Evolutionary conservation across 2,888 invertebrate genomes (phyloP), one percentile per base, ranked within the genome.

Genomic region (Stramonita haemastoma): DNA sequence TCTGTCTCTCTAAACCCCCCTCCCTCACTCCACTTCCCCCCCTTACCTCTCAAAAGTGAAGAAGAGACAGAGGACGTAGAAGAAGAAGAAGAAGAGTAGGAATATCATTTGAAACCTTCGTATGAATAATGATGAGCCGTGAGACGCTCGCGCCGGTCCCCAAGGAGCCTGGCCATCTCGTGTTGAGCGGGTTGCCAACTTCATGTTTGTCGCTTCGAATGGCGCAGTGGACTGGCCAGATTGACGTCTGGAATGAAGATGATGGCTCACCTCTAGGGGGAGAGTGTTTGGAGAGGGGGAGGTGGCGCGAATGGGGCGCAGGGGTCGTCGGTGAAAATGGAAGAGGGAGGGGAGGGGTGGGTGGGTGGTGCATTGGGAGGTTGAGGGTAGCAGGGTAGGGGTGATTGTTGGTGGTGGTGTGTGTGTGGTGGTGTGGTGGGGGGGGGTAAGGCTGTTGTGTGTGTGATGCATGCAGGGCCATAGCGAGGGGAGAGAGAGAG

Each of bases 201-300:
- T 87, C 87, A 87, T 77, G 87, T 87, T 87, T 87, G 87, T 87
- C 87, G 87, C 87, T 87, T 87, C 87, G 70, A 79, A 87, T 87
- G 79, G 57, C 32, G 87, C 81, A 87, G 26, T 57, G 57, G 56
- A 77, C 26, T 5, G 2, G 29, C 26, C 73, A 26, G 87, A 87
- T 70, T 87, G 87, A 86, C 87, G 87, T 29, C 57, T 13, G 34
- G n/a, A 60, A 60, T 60, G 86, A 86, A 86, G 29, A 85, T 17
- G 60, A 60, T 26, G 86, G 86, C 60, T 36, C 60, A 60, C 86
- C 86, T 66, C 56, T 22, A 17, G 36, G 57, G 29, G 36, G 56
- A 57, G 57, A 29, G 84, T 81, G 46, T 81, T 81, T 81, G 36
- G 36, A 46, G 46, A 46, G 26, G 15, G 77, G 77, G 32, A 13